Base-by-base conservation (phyloP, 1,140 invertebrate species). In the Papilio aristodemus region DNA sequence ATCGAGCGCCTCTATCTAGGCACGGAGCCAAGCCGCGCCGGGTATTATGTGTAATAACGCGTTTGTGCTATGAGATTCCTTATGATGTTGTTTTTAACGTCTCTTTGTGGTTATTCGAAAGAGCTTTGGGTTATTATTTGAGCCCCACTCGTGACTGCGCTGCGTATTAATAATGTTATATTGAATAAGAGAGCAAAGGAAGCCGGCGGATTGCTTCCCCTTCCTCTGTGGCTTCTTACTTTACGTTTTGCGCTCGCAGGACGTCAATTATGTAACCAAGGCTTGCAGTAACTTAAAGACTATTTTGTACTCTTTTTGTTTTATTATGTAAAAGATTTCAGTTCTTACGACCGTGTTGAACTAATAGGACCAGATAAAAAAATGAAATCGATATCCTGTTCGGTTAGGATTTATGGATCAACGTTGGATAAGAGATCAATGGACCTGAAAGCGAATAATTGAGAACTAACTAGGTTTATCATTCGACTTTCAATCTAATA, bases 1-100 rank as follows among this genome's bases (percentile, higher is more conserved):
- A 83, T 78, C 74, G 77, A 69, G 77, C 76, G 80, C 78, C 76
- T 77, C 69, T 78, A 79, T 84, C 83, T 79, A 83, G 84, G 84
- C 85, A 86, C 74, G 71, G 74, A 77, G 85, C 84, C 83, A 86
- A 86, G 79, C 78, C 79, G 67, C 73, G 69, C 71, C 39, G 32
- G 14, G 70, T 71, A 80, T 83, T 82, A 82, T 83, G 71, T 78
- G 74, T 71, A 72, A 74, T 71, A 68, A 41, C 41, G 62, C 68
- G 54, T 74, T 74, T 76, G 58, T 81, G 57, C 66, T 17, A 67
- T 57, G 67, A 72, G 73, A 81, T 80, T 79, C 75, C 75, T 76
- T 83, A 83, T 75, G 74, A 79, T 80, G 71, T 71, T 76, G 69
- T 78, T 81, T 75, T 77, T 74, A 71, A 66, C 62, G 62, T 66